Conservation (phyloP, 2,888 invertebrate genomes). For the Callosobruchus maculatus region DNA sequence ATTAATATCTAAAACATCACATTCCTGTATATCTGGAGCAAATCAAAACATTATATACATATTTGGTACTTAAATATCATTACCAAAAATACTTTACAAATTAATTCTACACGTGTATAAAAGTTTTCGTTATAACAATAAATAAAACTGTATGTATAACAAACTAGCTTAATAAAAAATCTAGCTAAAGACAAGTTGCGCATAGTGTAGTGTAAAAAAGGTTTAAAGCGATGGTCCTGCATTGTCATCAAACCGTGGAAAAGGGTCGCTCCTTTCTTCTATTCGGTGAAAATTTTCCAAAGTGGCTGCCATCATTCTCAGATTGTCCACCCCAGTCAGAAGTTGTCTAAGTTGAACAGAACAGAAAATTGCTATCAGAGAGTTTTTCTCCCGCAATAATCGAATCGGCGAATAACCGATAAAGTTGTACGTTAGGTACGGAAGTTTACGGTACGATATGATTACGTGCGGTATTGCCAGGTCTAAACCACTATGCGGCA, state of each 20-base stretch:
- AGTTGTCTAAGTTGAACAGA: slow-evolving; percentile 55
- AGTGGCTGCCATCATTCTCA: slow-evolving; percentile 61
- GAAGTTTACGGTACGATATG: no score
- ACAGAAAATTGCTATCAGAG: neutral
- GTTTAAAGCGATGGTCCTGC: slow-evolving; percentile 49
- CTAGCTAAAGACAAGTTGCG: neutral
- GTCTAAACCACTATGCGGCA: no score
- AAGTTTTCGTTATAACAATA: slow-evolving; percentile 28
- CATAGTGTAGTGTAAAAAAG: neutral
- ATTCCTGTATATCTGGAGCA: slow-evolving; percentile 7
- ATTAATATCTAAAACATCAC: slow-evolving; percentile 3
- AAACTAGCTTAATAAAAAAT: neutral
- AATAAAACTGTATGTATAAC: slow-evolving; percentile 26
- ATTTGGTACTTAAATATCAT: slow-evolving; percentile 7
- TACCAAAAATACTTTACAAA: slow-evolving; percentile 5
- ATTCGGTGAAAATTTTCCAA: slow-evolving; percentile 59
- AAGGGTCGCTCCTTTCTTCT: slow-evolving; percentile 50
- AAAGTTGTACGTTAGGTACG: no score
- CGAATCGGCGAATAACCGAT: no score
- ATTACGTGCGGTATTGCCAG: no score
- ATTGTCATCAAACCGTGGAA: slow-evolving; percentile 52
- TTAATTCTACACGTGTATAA: slow-evolving; percentile 32
- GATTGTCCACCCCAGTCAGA: slow-evolving; percentile 63
- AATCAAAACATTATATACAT: slow-evolving; percentile 5
- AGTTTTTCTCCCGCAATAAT: no score